Evolutionary conservation across 1,140 invertebrate species (phyloP).

Genomic region (Calliopsis andreniformis): DNA sequence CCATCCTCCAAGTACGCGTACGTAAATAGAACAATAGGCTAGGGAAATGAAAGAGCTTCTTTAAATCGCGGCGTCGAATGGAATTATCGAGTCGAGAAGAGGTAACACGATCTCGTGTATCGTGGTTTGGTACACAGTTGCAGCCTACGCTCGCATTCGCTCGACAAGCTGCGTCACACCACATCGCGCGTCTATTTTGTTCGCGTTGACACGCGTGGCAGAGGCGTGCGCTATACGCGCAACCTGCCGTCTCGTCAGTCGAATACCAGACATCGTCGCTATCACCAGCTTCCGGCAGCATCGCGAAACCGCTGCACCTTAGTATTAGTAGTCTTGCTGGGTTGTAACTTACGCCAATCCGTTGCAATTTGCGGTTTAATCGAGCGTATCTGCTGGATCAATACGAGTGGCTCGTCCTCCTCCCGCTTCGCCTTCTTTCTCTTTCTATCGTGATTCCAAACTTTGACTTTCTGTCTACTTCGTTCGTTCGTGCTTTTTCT

Average conservation of each 20-base stretch:
- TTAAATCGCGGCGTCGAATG: background rate
- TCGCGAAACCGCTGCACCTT: constrained; percentile 48
- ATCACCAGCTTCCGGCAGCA: constrained; percentile 42
- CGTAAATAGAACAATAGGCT: constrained; percentile 18
- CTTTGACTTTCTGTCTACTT: constrained; percentile 46
- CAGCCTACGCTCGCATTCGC: too few species aligned
- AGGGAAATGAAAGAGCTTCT: constrained; percentile 12
- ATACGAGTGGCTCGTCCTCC: constrained; percentile 63
- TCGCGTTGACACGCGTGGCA: background rate
- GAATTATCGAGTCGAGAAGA: constrained; percentile 11
- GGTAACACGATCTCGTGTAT: background rate
- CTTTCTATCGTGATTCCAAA: constrained; percentile 59
- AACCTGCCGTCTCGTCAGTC: background rate
- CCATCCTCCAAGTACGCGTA: background rate
- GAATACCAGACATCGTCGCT: constrained; percentile 15
- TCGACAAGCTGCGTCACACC: too few species aligned
- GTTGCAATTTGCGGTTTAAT: constrained; percentile 71
- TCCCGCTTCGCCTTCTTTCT: constrained; percentile 46
- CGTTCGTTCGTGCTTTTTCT: constrained; percentile 2
- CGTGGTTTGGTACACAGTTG: constrained; percentile 10
- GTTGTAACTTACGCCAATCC: constrained; percentile 67
- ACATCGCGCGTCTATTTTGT: background rate
- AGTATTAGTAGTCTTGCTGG: constrained; percentile 56
- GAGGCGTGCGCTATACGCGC: background rate
- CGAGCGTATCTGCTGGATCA: constrained; percentile 71